A percentile compares a stretch with the other conserved stretches of the same genome.
phyloP scores from a whole-genome alignment of 1,140 invertebrate species.

The Mactra quadrangularis region DNA sequence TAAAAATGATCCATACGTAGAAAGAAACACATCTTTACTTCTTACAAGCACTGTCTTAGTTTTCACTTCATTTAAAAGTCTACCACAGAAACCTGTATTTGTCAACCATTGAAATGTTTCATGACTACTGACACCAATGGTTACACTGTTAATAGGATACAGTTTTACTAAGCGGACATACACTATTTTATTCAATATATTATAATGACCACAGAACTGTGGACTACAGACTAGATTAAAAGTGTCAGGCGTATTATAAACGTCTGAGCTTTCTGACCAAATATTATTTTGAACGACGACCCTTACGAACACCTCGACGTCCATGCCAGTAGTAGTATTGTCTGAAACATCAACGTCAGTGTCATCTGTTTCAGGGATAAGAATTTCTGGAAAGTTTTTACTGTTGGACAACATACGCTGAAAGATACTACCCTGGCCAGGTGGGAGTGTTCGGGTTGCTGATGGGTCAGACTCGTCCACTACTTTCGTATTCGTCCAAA shows the following conservation, averaged over 20 bases:
- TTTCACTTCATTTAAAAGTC: constrained; percentile 67
- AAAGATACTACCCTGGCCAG: constrained; percentile 46
- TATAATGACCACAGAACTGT: constrained; percentile 71
- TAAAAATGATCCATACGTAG: constrained; percentile 67
- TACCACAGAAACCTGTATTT: constrained; percentile 66
- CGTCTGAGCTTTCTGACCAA: neutral
- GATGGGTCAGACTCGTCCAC: neutral
- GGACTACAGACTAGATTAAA: constrained; percentile 64
- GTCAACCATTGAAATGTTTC: constrained; percentile 71
- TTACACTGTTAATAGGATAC: constrained; percentile 73
- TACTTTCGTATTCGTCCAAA: constrained; percentile 57
- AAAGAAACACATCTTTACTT: constrained; percentile 74
- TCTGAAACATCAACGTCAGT: constrained; percentile 37
- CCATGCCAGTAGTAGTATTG: constrained; percentile 17
- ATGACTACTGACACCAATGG: constrained; percentile 78
- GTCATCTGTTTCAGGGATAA: constrained; percentile 47
- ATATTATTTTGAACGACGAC: constrained; percentile 7
- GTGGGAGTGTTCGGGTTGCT: constrained; percentile 30
- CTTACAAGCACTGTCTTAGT: constrained; percentile 69
- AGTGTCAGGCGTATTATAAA: neutral
- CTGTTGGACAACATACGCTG: constrained; percentile 55
- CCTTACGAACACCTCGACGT: constrained; percentile 38
- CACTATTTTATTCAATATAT: constrained; percentile 56
- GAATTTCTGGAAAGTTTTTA: constrained; percentile 58
- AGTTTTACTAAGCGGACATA: constrained; percentile 64